A percentile compares a stretch with the other conserved stretches of the same genome.
Conservation (phyloP, 2,797 vertebrate genomes). For the Spondyliosoma cantharus region DNA sequence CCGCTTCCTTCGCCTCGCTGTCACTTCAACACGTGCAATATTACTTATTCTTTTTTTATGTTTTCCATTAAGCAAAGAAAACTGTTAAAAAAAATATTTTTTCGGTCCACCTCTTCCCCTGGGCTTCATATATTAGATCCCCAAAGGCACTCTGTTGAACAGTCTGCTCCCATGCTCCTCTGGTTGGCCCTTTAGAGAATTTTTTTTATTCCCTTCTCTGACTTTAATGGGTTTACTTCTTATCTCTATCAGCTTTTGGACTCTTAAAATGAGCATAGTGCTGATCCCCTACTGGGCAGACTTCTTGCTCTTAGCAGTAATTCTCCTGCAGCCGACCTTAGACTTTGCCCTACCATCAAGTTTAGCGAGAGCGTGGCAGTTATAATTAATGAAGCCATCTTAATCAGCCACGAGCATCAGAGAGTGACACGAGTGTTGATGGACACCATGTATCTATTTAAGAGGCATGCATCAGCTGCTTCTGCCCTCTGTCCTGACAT, state of each 20-base stretch:
- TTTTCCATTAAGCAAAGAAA: constrained; percentile 2
- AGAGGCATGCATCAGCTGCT: constrained; percentile 20
- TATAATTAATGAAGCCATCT: constrained; percentile 27
- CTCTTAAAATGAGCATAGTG: background rate
- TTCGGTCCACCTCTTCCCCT: background rate
- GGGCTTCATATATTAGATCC: constrained; percentile 2
- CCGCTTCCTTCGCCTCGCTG: constrained; percentile 12
- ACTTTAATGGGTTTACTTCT: constrained; percentile 6
- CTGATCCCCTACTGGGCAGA: background rate
- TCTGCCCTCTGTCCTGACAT: constrained; percentile 1
- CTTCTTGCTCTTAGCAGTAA: background rate
- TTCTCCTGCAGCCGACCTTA: background rate
- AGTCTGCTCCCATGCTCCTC: constrained; percentile 4
- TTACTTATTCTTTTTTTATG: background rate
- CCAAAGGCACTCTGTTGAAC: background rate
- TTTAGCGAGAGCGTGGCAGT: background rate
- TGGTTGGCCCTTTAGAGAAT: background rate
- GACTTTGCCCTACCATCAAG: background rate
- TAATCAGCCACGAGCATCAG: constrained; percentile 27
- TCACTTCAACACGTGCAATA: constrained; percentile 24
- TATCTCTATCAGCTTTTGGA: constrained; percentile 1
- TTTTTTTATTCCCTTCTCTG: background rate
- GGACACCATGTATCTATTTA: constrained; percentile 36
- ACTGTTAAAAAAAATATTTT: constrained; percentile 12
- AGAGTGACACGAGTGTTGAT: constrained; percentile 30